A percentile compares a stretch with the other conserved stretches of the same genome.
phyloP scores from a whole-genome alignment of 2,797 vertebrate species.

The Sitta carolinensis region DNA sequence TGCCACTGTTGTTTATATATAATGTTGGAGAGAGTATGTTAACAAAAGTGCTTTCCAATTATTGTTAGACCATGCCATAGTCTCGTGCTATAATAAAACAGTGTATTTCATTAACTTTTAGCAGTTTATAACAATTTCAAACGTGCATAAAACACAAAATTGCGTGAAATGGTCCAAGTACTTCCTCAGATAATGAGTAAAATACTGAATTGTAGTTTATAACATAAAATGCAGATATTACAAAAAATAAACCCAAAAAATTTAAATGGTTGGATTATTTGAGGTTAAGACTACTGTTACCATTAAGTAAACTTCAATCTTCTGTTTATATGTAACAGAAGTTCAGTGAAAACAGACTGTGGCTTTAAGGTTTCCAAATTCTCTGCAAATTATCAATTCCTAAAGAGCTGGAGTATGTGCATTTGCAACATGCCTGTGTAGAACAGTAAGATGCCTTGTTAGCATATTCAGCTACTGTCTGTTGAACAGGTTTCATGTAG shows the following conservation, averaged over 20 bases:
- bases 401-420: neutral
- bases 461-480: neutral
- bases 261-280: slow-evolving; percentile 1
- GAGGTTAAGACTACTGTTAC: neutral
- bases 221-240: neutral
- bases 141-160: neutral
- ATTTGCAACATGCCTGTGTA: neutral
- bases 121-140: neutral
- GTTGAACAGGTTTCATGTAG: neutral
- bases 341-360: neutral
- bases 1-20: slow-evolving; percentile 24
- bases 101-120: neutral
- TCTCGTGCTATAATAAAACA: neutral
- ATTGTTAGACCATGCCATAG: neutral
- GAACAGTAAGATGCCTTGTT: neutral
- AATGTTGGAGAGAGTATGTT: neutral
- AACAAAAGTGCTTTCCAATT: slow-evolving; percentile 4
- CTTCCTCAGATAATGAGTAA: slow-evolving; percentile 22
- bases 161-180: neutral
- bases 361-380: neutral
- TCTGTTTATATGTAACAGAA: neutral
- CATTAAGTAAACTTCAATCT: neutral
- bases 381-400: neutral
- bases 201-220: neutral
- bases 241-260: neutral